Base-by-base conservation (phyloP, 2,888 invertebrate species). In the Mesorhabditis belari region DNA sequence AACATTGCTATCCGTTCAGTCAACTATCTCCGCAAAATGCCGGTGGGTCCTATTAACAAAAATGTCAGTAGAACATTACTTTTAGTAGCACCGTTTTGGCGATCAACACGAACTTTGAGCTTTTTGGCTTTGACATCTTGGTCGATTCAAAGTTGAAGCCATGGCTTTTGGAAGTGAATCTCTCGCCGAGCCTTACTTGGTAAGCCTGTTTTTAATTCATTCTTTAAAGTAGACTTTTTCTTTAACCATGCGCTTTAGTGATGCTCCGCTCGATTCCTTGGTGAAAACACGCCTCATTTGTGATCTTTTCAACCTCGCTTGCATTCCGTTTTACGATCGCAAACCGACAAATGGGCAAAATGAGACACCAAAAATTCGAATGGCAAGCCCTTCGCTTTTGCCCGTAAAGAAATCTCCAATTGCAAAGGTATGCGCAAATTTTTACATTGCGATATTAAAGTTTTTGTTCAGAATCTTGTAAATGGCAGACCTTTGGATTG, bases 131-230 rank as follows among this genome's bases (percentile, higher is more conserved):
- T 82, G 95, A 95, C 82, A 91, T 95, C 74, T 84, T 95, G 55
- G 87, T 95, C 60, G 95, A 95, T 82, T 89, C 90, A 66, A 87
- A 88, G 73, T 83, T 94, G 74, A 92, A 93, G 80, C 94, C 95
- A 0, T 95, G 95, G 95, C 84, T 95, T 49, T 82, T 95, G 62
- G 95, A 95, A 84, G 91, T 94, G 25, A 95, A 95, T 81, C 84
- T 95, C 23, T 92, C 92, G 3, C 94, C 95, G 0, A 83, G 73
- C 61, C 62, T 80, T 21, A 67, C 76, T 5, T 80, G 78, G 78
- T 78, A 28, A 55, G 64, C 61, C 49, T 59, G 26, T 25, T 9
- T 25, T 26, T 54, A n/a, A n/a, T n/a, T n/a, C n/a, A n/a, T n/a
- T n/a, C n/a, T n/a, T n/a, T n/a, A n/a, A n/a, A n/a, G n/a, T n/a